Evolutionary conservation across 2,888 invertebrate species (phyloP).

Genomic region (Drosophila quinaria): DNA sequence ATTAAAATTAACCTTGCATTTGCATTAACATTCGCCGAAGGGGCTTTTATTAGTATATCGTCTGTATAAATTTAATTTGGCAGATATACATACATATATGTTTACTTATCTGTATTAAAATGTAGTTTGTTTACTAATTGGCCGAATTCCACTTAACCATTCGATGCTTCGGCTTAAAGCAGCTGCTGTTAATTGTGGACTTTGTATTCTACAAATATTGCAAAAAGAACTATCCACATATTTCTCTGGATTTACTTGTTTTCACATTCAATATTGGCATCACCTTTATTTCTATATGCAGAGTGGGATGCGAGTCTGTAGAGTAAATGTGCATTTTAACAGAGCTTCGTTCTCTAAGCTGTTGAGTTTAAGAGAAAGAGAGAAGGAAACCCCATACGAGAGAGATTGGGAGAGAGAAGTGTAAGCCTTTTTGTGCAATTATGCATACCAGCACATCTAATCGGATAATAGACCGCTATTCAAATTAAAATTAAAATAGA

Average conservation of each 20-base stretch:
- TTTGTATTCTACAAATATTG: conserved; percentile 1
- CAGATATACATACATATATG: not conserved
- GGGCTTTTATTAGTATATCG: conserved; percentile 1
- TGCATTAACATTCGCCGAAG: conserved; percentile 19
- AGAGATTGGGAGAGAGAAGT: too few relatives aligned
- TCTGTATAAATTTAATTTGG: not conserved
- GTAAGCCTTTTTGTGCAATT: conserved; percentile 9
- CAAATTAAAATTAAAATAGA: conserved; percentile 17
- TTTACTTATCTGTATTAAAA: not conserved
- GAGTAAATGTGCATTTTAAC: not conserved
- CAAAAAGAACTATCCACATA: not conserved
- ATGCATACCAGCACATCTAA: conserved; percentile 8
- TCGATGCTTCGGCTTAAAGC: conserved; percentile 2
- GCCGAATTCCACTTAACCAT: conserved; percentile 10
- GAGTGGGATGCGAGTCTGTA: not conserved
- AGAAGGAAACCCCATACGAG: not conserved
- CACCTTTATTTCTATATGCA: not conserved
- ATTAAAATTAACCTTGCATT: conserved; percentile 7
- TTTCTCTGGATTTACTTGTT: not conserved
- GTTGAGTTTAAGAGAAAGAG: not conserved
- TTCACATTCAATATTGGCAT: not conserved
- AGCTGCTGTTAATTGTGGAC: conserved; percentile 7
- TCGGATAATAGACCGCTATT: conserved; percentile 17
- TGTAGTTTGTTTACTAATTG: conserved; percentile 23
- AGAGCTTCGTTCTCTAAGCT: too few relatives aligned